phyloP scores from a whole-genome alignment of 2,797 vertebrate genomes.

The Prunella strophiata region DNA sequence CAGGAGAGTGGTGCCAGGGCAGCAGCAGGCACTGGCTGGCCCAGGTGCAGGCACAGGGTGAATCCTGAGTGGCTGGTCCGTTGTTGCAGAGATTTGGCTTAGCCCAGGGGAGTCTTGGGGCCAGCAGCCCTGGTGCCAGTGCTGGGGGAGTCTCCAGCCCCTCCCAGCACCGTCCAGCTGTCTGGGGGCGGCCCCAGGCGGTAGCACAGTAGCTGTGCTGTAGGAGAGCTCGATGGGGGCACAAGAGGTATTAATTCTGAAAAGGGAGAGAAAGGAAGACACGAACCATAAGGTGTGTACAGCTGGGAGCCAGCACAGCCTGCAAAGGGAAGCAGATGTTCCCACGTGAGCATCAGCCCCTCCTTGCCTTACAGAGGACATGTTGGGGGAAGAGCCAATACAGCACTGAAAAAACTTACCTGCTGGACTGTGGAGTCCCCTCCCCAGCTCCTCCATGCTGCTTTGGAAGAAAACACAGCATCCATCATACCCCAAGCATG shows the following conservation, averaged over 20 bases:
- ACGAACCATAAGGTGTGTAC: fast-evolving
- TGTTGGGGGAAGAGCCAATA: background rate
- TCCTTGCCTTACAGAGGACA: background rate
- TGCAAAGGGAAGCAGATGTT: background rate
- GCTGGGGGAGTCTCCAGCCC: background rate
- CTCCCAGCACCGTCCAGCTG: background rate
- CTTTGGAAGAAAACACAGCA: constrained; percentile 42
- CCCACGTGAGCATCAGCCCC: background rate
- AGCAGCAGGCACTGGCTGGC: background rate
- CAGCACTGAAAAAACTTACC: background rate
- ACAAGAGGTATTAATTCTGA: background rate
- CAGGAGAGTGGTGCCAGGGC: background rate
- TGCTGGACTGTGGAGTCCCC: background rate
- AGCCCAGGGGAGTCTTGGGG: background rate
- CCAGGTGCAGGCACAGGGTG: constrained; percentile 40
- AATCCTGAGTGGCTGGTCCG: constrained; percentile 41
- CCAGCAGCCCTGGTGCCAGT: background rate
- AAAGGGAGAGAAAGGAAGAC: constrained; percentile 3
- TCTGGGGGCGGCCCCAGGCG: background rate
- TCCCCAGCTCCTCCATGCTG: constrained; percentile 29
- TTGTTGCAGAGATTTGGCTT: background rate
- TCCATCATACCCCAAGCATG: background rate
- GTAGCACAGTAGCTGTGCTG: background rate
- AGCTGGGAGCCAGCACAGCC: background rate
- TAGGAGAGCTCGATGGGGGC: background rate